Conservation (phyloP, 2,888 invertebrate species). For the Leucania comma region DNA sequence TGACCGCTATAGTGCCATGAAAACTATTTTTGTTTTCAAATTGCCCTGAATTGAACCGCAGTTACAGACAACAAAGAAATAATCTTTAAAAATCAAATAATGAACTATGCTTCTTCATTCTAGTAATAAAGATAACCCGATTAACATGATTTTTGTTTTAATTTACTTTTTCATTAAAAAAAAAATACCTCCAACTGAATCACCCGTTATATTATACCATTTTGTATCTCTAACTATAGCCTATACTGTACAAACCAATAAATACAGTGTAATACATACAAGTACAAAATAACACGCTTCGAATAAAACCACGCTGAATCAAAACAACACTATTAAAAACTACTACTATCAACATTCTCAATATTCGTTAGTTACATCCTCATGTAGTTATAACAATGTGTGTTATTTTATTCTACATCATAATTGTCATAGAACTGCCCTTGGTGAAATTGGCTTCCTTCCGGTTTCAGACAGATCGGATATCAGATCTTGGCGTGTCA, state of each 20-base stretch:
- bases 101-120: too few relatives aligned
- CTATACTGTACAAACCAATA: not conserved
- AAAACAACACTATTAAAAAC: constrained; percentile 26
- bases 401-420: constrained; percentile 20
- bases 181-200: too few relatives aligned
- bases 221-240: not conserved
- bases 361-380: constrained; percentile 6
- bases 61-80: too few relatives aligned
- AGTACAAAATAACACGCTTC: constrained; percentile 5
- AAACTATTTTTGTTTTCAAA: too few relatives aligned
- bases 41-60: too few relatives aligned
- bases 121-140: too few relatives aligned
- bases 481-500: not conserved
- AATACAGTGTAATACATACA: not conserved
- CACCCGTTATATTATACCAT: too few relatives aligned
- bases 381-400: constrained; percentile 30
- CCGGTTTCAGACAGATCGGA: not conserved
- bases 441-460: constrained; percentile 22
- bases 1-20: too few relatives aligned
- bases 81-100: too few relatives aligned
- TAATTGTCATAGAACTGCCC: constrained; percentile 7
- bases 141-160: too few relatives aligned
- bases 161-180: too few relatives aligned
- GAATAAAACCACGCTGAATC: constrained; percentile 27
- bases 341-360: not conserved